Percentiles rank a stretch among this genome's conserved stretches.
phyloP scores from a whole-genome alignment of 1,140 invertebrate genomes.

The Pogonus chalceus region DNA sequence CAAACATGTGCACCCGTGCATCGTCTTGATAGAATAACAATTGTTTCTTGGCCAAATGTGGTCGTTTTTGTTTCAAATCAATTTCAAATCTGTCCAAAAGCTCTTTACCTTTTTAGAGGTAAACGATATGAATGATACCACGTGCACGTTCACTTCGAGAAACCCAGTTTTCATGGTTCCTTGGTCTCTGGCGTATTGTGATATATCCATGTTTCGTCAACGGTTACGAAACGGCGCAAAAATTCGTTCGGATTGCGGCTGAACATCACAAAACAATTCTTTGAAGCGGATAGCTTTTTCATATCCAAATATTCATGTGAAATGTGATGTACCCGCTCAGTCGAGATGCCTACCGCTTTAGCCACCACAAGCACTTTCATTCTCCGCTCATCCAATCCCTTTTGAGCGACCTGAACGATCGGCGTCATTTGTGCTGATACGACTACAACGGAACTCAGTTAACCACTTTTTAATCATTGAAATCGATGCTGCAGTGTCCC shows the following conservation, averaged over 20 bases:
- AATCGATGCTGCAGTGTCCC: constrained; percentile 18
- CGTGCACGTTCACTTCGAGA: no score
- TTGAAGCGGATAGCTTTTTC: no score
- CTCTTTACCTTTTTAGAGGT: no score
- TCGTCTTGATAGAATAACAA: no score
- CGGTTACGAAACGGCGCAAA: neutral
- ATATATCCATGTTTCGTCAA: neutral
- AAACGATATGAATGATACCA: no score
- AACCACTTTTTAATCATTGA: constrained; percentile 21
- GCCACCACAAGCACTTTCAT: constrained; percentile 21
- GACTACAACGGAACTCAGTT: constrained; percentile 27
- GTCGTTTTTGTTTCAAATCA: no score
- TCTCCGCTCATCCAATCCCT: constrained; percentile 16
- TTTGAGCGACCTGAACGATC: constrained; percentile 20
- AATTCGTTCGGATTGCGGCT: constrained; percentile 9
- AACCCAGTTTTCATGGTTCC: neutral
- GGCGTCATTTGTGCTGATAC: constrained; percentile 21
- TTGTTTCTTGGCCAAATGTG: no score
- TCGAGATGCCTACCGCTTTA: constrained; percentile 15
- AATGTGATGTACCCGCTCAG: constrained; percentile 13
- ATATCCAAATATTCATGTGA: constrained; percentile 17
- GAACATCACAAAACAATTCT: no score
- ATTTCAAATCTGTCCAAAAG: no score
- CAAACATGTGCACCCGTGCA: no score
- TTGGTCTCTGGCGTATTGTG: neutral